Evolutionary conservation across 2,113 vertebrate species (phyloP).

Genomic region (Myotis yumanensis): DNA sequence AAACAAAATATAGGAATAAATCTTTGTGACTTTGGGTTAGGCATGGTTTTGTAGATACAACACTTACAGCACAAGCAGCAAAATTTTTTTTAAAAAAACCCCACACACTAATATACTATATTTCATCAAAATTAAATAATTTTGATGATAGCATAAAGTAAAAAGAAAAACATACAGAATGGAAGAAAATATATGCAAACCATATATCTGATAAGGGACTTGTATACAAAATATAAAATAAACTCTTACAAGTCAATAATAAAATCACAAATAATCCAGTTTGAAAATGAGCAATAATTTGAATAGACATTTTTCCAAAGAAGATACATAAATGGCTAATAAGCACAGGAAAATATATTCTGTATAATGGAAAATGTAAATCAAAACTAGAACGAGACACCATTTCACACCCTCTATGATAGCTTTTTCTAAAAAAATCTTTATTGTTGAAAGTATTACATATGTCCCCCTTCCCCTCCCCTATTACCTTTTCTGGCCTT

Average conservation of each 20-base stretch:
- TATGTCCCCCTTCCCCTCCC: too few species aligned
- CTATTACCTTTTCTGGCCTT: too few species aligned
- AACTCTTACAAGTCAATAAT: background rate
- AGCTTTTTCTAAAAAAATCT: background rate
- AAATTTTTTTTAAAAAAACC: background rate
- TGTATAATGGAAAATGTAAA: background rate
- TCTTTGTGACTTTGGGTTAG: background rate
- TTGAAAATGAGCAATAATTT: background rate
- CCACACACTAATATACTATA: background rate
- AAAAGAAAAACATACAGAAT: background rate
- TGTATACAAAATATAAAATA: background rate
- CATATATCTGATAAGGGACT: background rate
- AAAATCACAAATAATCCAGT: background rate
- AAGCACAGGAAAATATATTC: background rate
- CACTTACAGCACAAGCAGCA: background rate
- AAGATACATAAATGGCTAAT: background rate
- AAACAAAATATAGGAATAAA: background rate
- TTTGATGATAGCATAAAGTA: background rate
- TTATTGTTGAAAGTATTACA: too few species aligned
- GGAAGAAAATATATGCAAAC: background rate
- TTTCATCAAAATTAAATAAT: background rate
- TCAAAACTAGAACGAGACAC: background rate
- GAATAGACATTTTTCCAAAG: background rate
- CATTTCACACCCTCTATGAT: background rate
- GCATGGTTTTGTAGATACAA: background rate